Percentiles rank a stretch among this genome's conserved stretches.
phyloP scores from a whole-genome alignment of 1,140 invertebrate species.

The Drosophila auraria region DNA sequence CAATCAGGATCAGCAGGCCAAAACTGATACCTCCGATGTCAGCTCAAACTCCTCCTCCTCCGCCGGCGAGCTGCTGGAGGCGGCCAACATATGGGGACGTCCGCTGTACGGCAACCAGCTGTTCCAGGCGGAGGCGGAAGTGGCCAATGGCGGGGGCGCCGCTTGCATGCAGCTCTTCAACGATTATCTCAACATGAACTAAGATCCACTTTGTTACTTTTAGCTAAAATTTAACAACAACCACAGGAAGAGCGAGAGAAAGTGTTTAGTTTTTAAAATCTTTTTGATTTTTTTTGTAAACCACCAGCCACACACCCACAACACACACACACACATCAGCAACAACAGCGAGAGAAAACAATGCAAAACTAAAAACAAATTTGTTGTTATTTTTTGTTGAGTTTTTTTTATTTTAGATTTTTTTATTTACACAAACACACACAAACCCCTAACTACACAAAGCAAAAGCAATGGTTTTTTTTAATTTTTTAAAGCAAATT shows the following conservation, averaged over 20 bases:
- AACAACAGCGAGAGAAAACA: constrained; percentile 50
- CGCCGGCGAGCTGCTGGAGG: constrained; percentile 60
- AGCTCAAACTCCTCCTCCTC: constrained; percentile 76
- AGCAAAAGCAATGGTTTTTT: constrained; percentile 66
- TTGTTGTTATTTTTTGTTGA: constrained; percentile 75
- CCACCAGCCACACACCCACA: background rate
- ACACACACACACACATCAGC: constrained; percentile 18
- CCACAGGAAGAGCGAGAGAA: background rate
- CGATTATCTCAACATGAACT: constrained; percentile 87
- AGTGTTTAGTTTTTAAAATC: constrained; percentile 44
- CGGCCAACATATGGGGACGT: constrained; percentile 62
- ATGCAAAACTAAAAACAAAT: constrained; percentile 63
- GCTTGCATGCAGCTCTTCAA: constrained; percentile 87
- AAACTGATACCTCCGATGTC: constrained; percentile 60
- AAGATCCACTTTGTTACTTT: constrained; percentile 64
- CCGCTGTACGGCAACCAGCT: constrained; percentile 33
- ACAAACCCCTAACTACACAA: constrained; percentile 22
- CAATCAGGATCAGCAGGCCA: constrained; percentile 52
- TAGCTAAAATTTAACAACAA: constrained; percentile 60
- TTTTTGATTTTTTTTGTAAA: constrained; percentile 41
- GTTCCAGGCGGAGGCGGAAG: constrained; percentile 58
- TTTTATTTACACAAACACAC: constrained; percentile 26
- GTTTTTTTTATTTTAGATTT: constrained; percentile 56
- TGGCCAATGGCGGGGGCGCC: constrained; percentile 77
- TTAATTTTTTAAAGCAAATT: constrained; percentile 59